phyloP scores from a whole-genome alignment of 2,888 invertebrate species.

The Eledona agricola region DNA sequence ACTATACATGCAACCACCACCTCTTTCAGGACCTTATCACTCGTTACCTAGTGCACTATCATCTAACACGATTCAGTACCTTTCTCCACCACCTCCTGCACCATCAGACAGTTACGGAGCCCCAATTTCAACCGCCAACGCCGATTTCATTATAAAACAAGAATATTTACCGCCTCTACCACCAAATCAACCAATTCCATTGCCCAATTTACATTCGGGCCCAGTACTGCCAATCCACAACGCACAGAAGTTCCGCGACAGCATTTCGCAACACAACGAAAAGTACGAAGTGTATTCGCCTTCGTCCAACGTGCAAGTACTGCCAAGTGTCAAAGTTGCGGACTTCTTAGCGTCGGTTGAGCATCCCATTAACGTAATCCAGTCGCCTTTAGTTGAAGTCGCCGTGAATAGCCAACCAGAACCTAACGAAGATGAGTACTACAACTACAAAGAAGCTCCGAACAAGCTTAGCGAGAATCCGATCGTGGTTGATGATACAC shows the following conservation, averaged over 20 bases:
- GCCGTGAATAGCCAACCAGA: slow-evolving; percentile 53
- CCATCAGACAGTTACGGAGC: slow-evolving; percentile 60
- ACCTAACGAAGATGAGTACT: slow-evolving; percentile 4
- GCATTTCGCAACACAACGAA: slow-evolving; percentile 18
- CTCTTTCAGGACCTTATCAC: slow-evolving; percentile 43
- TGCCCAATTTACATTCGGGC: slow-evolving; percentile 70
- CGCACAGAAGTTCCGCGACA: slow-evolving; percentile 67
- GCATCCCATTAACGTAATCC: slow-evolving; percentile 75
- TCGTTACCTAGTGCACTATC: slow-evolving; percentile 26
- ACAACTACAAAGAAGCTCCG: slow-evolving; percentile 3
- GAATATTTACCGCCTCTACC: slow-evolving; percentile 51
- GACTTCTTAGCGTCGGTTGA: slow-evolving; percentile 77
- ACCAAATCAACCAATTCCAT: slow-evolving; percentile 63
- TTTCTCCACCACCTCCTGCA: slow-evolving; percentile 44
- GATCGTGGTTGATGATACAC: slow-evolving; percentile 64
- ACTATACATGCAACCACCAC: slow-evolving; percentile 39
- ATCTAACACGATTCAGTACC: slow-evolving; percentile 7
- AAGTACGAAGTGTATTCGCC: slow-evolving; percentile 24
- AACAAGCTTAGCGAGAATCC: slow-evolving; percentile 58
- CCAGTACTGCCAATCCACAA: slow-evolving; percentile 60
- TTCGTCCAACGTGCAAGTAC: slow-evolving; percentile 64
- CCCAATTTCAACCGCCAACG: slow-evolving; percentile 58
- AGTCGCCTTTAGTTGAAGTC: slow-evolving; percentile 74
- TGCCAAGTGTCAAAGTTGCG: slow-evolving; percentile 73
- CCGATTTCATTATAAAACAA: slow-evolving; percentile 39